A percentile compares a stretch with the other conserved stretches of the same genome.
Conservation (phyloP, 2,888 invertebrate genomes). For the Nemapogon koenigi region DNA sequence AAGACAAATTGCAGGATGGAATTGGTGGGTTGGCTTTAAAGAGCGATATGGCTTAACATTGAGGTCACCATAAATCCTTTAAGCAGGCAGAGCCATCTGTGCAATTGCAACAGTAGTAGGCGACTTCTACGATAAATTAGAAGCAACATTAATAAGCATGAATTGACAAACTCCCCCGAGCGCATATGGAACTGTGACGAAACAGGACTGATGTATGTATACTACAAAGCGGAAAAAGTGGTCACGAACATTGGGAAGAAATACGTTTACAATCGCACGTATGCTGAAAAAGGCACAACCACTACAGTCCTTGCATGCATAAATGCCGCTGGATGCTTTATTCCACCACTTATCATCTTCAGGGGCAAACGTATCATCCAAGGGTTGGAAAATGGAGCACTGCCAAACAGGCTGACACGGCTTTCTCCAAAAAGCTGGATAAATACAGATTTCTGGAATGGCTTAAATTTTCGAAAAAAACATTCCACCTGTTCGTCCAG, state of each 20-base stretch:
- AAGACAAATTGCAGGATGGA: too few relatives aligned
- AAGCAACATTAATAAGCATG: too few relatives aligned
- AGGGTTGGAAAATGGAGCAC: conserved; percentile 15
- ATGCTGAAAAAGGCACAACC: conserved; percentile 18
- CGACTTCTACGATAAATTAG: too few relatives aligned
- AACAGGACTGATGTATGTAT: conserved; percentile 18
- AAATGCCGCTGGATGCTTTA: conserved; percentile 13
- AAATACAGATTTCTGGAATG: background rate
- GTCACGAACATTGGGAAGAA: conserved; percentile 18
- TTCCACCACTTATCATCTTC: conserved; percentile 17
- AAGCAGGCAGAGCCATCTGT: conserved; percentile 12
- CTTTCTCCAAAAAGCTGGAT: conserved; percentile 19
- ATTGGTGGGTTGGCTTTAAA: too few relatives aligned
- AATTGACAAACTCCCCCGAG: conserved; percentile 12
- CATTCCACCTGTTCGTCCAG: conserved; percentile 17
- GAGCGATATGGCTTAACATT: too few relatives aligned
- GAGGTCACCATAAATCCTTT: too few relatives aligned
- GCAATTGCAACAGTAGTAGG: conserved; percentile 12
- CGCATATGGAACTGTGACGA: conserved; percentile 17
- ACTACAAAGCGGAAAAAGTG: conserved; percentile 17
- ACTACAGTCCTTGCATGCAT: conserved; percentile 17
- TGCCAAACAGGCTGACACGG: conserved; percentile 19
- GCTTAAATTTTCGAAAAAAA: conserved; percentile 15
- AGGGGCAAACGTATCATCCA: conserved; percentile 16
- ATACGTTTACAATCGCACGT: conserved; percentile 17